Evolutionary conservation across 2,888 invertebrate species (phyloP), one percentile per base, ranked within the genome.

Genomic region (Brachypalpus laphriformis): DNA sequence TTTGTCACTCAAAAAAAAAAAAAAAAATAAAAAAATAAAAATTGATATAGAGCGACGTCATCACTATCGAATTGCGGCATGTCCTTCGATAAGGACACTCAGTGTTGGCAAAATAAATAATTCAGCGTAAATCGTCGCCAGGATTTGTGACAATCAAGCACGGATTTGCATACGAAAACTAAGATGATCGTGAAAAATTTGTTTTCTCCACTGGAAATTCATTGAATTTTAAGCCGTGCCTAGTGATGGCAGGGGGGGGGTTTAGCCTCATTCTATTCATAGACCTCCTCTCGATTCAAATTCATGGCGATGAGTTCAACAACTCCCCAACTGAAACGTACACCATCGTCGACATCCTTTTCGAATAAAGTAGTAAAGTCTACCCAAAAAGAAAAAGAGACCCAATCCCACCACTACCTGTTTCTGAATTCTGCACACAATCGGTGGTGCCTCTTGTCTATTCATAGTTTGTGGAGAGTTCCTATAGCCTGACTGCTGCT

Each of bases 401-500:
- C 40, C 45, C n/a, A n/a, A 1, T 18, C n/a, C 8, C 54, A 63
- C 37, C 57, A 45, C 57, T 65, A 66, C 31, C 75, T 85, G 81
- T 54, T 85, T 85, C 45, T 51, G 59, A 85, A 85, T 85, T 85
- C 85, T 34, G 59, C 14, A 59, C 85, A 81, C 83, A 82, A 72
- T 40, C 49, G 14, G 37, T 63, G 72, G 59, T 54, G 74, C 68
- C 83, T 61, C 51, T 63, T 68, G 63, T 82, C 77, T 77, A 82
- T 82, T 82, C 77, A 82, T 71, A 75, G 78, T 51, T 51, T 31
- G 31, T 28, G 34, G 45, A 18, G 70, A 54, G 56, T 66, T 2
- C 5, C 3, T 57, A 76, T 14, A 47, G 70, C 37, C 63, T n/a
- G n/a, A n/a, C n/a, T n/a, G n/a, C n/a, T 54, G 61, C 28, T 20